Base-by-base conservation (phyloP, 2,797 vertebrate genomes). In the Lateolabrax maculatus region DNA sequence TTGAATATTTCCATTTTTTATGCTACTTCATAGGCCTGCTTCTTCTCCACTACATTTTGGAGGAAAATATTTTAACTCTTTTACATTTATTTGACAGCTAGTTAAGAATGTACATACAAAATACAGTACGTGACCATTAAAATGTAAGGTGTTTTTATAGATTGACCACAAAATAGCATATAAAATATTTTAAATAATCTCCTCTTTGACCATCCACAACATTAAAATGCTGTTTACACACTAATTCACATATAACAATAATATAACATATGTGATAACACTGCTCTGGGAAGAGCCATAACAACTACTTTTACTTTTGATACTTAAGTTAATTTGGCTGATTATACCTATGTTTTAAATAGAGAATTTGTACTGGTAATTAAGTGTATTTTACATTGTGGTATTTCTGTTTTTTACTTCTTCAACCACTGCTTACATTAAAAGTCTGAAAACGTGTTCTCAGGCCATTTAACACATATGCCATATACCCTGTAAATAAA, bases 401-500 rank as follows among this genome's bases (percentile, higher is more conserved):
- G 6, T 36, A 13, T 36, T 21, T n/a, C 11, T 58, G 39, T 6
- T 37, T 6, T 37, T 13, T n/a, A 15, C 7, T 6, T 46, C 8
- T 46, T 66, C n/a, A 31, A 37, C 23, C 46, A 39, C 6, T n/a
- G 19, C 23, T 61, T 51, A 19, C 2, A 29, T 43, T 23, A 43
- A 13, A 34, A 3, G 19, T 21, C 2, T 48, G 23, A 10, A 25
- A 46, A 43, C 5, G 46, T 27, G 8, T 64, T 36, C 41, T 31
- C 27, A 34, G 27, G 39, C 27, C 5, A 23, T 12, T 46, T 7
- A 37, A 41, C 36, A 51, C 11, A 18, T 69, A 13, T 8, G 31
- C 9, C 56, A 5, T 60, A 49, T 31, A 19, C 10, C 19, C 41
- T 49, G 34, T 77, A 61, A 73, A 73, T 21, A 73, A n/a, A 55